Base-by-base conservation (phyloP, 2,888 invertebrate genomes). In the Chaetogeoica ovagalla region DNA sequence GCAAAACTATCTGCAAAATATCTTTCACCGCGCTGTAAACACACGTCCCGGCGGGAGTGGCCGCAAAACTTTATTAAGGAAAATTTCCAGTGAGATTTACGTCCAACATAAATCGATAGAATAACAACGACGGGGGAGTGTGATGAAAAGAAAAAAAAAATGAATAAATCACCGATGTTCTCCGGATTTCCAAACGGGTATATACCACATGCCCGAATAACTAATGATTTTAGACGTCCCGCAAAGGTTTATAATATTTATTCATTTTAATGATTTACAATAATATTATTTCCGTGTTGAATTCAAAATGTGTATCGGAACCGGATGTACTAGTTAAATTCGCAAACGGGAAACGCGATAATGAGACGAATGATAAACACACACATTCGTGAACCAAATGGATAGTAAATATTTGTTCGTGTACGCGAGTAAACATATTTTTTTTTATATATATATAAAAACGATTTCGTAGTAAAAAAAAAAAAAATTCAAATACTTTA, bases 1-100 rank as follows among this genome's bases (percentile, higher is more conserved):
- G 19, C 48, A 39, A 57, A 74, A 74, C 74, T 74, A 74, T 74
- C 74, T 74, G 55, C 74, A 65, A 74, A 68, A 74, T 74, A 65
- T 65, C 74, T 74, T 74, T 74, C 74, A 65, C 37, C 65, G 65
- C 62, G 30, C 59, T 63, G 52, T 5, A 63, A 62, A 63, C 23
- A 62, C 39, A 39, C n/a, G n/a, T 73, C 73, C 73, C 74, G 55
- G 17, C 37, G 63, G 55, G 62, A 74, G 21, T 11, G 9, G 55
- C 65, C 37, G 9, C 74, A 55, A 65, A 74, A 74, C 65, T 74
- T 74, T 74, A 65, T 74, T 74, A 65, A 63, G 63, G 52, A 74
- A 39, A 37, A 74, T 39, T 19, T n/a, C 65, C 52, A 30, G 43
- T 17, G 48, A 62, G 62, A 73, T 63, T 73, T 73, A 73, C 63